A percentile compares a stretch with the other conserved stretches of the same genome.
Evolutionary conservation across 2,888 invertebrate genomes (phyloP).

Genomic region (Phortica magna): DNA sequence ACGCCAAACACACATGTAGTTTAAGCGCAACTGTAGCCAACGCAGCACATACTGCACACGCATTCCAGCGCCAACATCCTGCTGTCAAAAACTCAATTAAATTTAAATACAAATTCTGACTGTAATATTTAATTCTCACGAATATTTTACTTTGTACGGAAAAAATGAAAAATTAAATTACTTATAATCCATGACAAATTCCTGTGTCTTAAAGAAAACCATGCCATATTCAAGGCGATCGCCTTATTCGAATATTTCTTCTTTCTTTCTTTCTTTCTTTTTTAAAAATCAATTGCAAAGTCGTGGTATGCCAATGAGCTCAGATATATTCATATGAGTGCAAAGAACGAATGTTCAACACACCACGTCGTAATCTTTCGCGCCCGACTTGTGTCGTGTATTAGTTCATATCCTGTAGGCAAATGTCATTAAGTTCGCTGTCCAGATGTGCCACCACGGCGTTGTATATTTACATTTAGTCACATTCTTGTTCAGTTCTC

Average conservation of each 20-base stretch:
- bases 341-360: not conserved
- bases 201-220: conserved; percentile 52
- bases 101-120: conserved; percentile 13
- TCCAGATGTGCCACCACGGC: conserved; percentile 57
- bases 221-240: conserved; percentile 48
- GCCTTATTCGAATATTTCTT: too few relatives aligned
- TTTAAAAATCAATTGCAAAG: conserved; percentile 44
- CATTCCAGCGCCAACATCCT: conserved; percentile 51
- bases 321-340: not conserved
- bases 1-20: too few relatives aligned
- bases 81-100: conserved; percentile 33
- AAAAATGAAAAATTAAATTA: conserved; percentile 27
- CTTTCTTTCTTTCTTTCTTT: not conserved
- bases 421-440: conserved; percentile 47
- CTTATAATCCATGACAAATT: conserved; percentile 59
- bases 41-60: not conserved
- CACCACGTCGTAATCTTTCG: conserved; percentile 56
- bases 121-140: conserved; percentile 54
- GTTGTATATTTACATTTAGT: conserved; percentile 52
- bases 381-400: conserved; percentile 42
- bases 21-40: not conserved
- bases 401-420: conserved; percentile 50
- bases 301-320: not conserved
- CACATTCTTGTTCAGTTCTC: conserved; percentile 61
- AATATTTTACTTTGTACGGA: conserved; percentile 44